Evolutionary conservation across 1,140 invertebrate species (phyloP).

Genomic region (Neocloeon triangulifer): DNA sequence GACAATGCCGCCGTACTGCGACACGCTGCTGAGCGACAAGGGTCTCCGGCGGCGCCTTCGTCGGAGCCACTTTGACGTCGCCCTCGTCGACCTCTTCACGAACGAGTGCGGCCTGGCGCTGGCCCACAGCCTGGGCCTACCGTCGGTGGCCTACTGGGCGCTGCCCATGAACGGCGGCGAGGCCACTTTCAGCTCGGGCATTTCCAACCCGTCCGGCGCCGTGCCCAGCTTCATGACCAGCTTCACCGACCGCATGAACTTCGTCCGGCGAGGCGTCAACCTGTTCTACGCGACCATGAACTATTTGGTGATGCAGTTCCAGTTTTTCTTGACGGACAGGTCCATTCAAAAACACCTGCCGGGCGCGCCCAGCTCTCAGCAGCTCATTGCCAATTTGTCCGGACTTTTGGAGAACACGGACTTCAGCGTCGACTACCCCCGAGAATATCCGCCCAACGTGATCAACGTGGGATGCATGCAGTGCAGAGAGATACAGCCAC

Average conservation of each 20-base stretch:
- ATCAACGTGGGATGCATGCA: conserved; percentile 15
- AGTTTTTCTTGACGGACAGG: conserved; percentile 11
- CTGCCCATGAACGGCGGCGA: conserved; percentile 7
- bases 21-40: background rate
- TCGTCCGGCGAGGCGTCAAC: conserved; percentile 11
- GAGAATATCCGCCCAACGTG: conserved; percentile 14
- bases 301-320: conserved; percentile 12
- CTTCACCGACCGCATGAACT: conserved; percentile 12
- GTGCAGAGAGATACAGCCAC: conserved; percentile 8
- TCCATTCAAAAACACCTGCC: conserved; percentile 12
- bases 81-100: conserved; percentile 10
- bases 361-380: conserved; percentile 11
- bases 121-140: conserved; percentile 8
- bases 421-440: conserved; percentile 14
- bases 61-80: conserved; percentile 7
- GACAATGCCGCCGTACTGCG: background rate
- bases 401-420: conserved; percentile 16
- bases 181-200: background rate
- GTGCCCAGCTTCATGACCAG: conserved; percentile 13
- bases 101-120: conserved; percentile 12
- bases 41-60: conserved; percentile 4
- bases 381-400: conserved; percentile 12
- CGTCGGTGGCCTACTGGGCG: conserved; percentile 10
- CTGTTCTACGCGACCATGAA: conserved; percentile 10
- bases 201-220: background rate